Evolutionary conservation across 1,140 invertebrate genomes (phyloP).

Genomic region (Drosophila prosaltans): DNA sequence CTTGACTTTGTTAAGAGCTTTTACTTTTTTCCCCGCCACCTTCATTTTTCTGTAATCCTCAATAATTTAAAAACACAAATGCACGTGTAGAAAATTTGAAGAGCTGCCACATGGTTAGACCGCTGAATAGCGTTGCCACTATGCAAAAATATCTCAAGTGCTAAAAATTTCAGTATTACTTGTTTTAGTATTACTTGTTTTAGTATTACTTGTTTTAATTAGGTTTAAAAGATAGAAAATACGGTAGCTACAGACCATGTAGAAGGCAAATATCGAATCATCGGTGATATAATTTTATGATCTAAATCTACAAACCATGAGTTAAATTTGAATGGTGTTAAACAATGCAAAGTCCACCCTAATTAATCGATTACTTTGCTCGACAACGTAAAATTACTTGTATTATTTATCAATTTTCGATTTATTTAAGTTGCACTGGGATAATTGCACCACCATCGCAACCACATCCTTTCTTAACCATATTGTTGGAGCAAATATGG

Average conservation of each 20-base stretch:
- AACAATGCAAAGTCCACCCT: background rate
- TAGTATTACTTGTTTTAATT: too few relatives aligned
- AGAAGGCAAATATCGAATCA: too few relatives aligned
- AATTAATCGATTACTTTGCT: background rate
- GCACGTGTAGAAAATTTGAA: constrained; percentile 33
- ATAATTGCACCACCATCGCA: background rate
- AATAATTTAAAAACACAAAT: constrained; percentile 41
- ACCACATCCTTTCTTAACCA: background rate
- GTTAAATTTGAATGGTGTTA: background rate
- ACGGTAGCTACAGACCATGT: too few relatives aligned
- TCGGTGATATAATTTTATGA: too few relatives aligned
- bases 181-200: too few relatives aligned
- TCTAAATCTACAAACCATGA: background rate
- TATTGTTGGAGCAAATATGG: constrained; percentile 29
- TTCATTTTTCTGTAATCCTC: constrained; percentile 48
- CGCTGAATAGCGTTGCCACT: background rate
- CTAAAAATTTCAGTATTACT: too few relatives aligned
- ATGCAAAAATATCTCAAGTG: background rate
- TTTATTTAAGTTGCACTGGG: constrained; percentile 13
- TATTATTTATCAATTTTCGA: constrained; percentile 21
- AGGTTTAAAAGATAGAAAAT: too few relatives aligned
- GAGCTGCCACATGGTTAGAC: constrained; percentile 3
- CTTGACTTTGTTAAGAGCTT: constrained; percentile 39
- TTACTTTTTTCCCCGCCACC: constrained; percentile 53
- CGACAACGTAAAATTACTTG: constrained; percentile 8